Conservation (phyloP, 2,888 invertebrate genomes). For the Geophilus truncorum region DNA sequence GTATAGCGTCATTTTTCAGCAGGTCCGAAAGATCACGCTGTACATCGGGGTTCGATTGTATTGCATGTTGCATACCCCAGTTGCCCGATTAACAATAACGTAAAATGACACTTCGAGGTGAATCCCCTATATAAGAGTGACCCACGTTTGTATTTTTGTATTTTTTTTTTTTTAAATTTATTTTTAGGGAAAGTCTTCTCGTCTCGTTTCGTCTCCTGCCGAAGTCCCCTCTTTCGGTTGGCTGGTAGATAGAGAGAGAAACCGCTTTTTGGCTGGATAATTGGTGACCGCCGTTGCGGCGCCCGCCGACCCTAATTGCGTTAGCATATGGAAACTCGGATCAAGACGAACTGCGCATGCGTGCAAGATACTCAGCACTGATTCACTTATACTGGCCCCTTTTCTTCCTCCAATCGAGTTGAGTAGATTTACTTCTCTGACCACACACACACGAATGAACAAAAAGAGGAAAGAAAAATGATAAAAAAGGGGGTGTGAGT, state of each 20-base stretch:
- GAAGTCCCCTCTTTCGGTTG: background rate
- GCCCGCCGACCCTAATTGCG: conserved; percentile 25
- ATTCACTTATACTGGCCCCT: conserved; percentile 14
- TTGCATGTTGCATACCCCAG: too few relatives aligned
- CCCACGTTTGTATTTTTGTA: too few relatives aligned
- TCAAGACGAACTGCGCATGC: conserved; percentile 22
- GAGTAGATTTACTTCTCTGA: conserved; percentile 15
- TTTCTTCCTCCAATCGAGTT: conserved; percentile 25
- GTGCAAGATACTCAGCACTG: conserved; percentile 12
- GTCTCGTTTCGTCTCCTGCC: too few relatives aligned
- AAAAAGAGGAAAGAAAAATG: background rate
- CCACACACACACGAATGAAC: conserved; percentile 27
- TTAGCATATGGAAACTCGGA: conserved; percentile 27
- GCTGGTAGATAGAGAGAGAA: background rate
- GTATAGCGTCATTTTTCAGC: too few relatives aligned
- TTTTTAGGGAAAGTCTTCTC: too few relatives aligned
- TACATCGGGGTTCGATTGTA: too few relatives aligned
- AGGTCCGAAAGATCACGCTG: too few relatives aligned
- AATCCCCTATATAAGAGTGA: too few relatives aligned
- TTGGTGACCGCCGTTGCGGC: conserved; percentile 27
- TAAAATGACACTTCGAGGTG: too few relatives aligned
- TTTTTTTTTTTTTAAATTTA: too few relatives aligned
- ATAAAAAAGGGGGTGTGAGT: background rate
- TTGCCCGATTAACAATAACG: too few relatives aligned
- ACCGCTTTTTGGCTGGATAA: conserved; percentile 5